A percentile compares a stretch with the other conserved stretches of the same genome.
These are phyloP conservation scores for Ptyas mucosa DNA, from an alignment of 2,113 vertebrate species.

Conservation along the genomic window DNA sequence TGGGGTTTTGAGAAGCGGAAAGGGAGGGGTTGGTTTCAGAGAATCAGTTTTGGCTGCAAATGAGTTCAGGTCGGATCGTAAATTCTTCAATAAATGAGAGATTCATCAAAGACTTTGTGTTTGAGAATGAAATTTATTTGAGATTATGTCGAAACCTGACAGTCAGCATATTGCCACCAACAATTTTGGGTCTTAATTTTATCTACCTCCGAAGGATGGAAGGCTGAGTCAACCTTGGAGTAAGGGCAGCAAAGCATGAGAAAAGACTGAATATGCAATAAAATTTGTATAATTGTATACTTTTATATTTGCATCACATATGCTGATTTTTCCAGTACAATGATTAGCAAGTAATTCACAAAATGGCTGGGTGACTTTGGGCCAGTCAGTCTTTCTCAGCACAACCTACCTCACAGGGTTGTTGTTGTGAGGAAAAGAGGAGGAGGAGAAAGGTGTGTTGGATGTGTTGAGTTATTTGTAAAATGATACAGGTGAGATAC, in stretches of 20 bases:
- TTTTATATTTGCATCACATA: neutral
- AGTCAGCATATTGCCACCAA: no score
- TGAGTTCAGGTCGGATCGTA: no score
- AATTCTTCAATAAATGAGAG: no score
- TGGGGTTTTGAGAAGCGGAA: no score
- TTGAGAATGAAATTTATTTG: no score
- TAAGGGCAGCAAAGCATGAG: neutral
- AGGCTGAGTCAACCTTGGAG: no score
- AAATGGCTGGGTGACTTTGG: neutral
- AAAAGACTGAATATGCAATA: neutral
- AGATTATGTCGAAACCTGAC: no score
- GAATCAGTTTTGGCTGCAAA: no score
- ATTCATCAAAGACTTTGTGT: no score
- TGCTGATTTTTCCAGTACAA: neutral
- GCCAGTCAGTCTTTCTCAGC: neutral
- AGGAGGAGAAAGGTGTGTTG: neutral
- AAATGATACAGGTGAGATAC: neutral
- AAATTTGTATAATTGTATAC: neutral
- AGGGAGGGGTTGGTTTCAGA: no score
- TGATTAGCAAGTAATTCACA: neutral
- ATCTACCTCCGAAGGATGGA: no score
- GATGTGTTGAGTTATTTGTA: neutral
- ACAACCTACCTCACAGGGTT: neutral
- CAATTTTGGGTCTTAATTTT: no score
- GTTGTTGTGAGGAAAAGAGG: neutral